phyloP scores from a whole-genome alignment of 92 coral and sea anemone species.

The Phenganax subtilis region DNA sequence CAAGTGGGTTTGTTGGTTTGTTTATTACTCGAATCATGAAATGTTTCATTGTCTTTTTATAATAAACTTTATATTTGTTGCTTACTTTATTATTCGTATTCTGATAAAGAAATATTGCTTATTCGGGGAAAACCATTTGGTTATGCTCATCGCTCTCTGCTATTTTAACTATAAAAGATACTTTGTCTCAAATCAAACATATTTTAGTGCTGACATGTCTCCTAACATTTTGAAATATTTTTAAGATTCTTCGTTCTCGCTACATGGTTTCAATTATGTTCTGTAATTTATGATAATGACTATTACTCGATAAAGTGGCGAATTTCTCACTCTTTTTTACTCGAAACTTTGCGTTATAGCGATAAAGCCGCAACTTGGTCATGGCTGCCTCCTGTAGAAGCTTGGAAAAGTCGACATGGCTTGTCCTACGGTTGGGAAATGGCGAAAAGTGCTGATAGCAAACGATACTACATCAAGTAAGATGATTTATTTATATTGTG shows the following conservation, averaged over 20 bases:
- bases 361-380: conserved; percentile 10
- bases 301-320: neutral
- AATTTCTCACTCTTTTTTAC: neutral
- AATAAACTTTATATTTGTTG: conserved; percentile 25
- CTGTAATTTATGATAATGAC: neutral
- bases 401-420: conserved; percentile 74
- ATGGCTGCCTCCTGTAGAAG: conserved; percentile 89
- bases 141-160: neutral
- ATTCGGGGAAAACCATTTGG: conserved; percentile 13
- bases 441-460: conserved; percentile 56
- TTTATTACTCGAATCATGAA: neutral
- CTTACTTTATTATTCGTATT: conserved; percentile 16
- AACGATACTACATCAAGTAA: conserved; percentile 87
- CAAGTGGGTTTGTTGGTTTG: neutral
- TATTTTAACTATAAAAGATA: neutral
- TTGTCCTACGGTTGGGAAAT: conserved; percentile 95
- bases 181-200: neutral
- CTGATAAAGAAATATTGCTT: conserved; percentile 22
- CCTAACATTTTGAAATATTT: neutral
- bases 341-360: neutral
- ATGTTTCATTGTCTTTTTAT: neutral
- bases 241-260: neutral
- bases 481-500: conserved; percentile 28
- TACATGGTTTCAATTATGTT: neutral
- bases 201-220: neutral